Percentiles rank a stretch among this genome's conserved stretches.
phyloP scores from a whole-genome alignment of 2,888 invertebrate species.

The Mylabris sibirica region DNA sequence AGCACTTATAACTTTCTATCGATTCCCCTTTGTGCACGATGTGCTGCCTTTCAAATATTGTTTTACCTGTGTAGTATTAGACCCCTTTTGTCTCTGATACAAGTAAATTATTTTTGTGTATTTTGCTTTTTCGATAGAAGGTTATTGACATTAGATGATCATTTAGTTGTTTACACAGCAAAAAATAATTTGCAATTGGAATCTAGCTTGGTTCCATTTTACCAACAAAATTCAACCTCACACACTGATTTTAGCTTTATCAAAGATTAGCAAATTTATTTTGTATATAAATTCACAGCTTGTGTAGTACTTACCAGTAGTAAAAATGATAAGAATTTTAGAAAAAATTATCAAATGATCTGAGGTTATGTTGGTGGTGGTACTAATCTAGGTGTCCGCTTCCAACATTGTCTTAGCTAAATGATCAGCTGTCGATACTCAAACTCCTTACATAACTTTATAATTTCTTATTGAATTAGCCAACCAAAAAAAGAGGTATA shows the following conservation, averaged over 20 bases:
- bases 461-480: neutral
- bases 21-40: constrained; percentile 49
- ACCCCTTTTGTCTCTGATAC: constrained; percentile 43
- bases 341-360: neutral
- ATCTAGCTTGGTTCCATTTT: neutral
- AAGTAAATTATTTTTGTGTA: constrained; percentile 44
- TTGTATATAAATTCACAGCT: constrained; percentile 3
- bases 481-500: neutral
- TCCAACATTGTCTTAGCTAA: neutral
- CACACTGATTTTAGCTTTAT: neutral
- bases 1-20: constrained; percentile 58
- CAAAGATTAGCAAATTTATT: neutral
- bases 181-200: neutral
- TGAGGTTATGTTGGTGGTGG: neutral
- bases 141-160: constrained; percentile 54
- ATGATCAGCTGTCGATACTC: constrained; percentile 3
- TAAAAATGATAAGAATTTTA: neutral
- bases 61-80: constrained; percentile 47
- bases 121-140: constrained; percentile 56
- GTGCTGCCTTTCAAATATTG: constrained; percentile 43
- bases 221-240: neutral
- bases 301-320: neutral
- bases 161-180: constrained; percentile 39
- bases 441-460: neutral
- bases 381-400: neutral